Percentiles rank a stretch among this genome's conserved stretches.
These are phyloP conservation scores for Bellardia pandia DNA, from an alignment of 2,888 invertebrate species.

Conservation along the genomic window DNA sequence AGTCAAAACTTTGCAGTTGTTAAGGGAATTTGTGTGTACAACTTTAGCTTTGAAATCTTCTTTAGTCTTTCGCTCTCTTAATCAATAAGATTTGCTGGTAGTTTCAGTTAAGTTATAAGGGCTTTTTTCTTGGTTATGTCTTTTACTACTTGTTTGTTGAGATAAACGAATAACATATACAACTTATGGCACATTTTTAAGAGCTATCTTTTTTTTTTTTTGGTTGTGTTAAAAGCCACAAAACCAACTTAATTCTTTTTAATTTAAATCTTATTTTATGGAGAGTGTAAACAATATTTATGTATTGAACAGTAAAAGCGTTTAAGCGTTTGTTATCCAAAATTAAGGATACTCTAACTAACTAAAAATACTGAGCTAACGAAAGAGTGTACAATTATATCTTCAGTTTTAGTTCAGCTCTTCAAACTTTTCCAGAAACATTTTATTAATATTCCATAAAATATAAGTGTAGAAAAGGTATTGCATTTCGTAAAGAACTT, in stretches of 20 bases:
- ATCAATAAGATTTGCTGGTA: slow-evolving; percentile 71
- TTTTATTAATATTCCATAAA: too few species aligned
- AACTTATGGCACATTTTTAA: neutral
- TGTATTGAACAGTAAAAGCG: neutral
- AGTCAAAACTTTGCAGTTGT: slow-evolving; percentile 55
- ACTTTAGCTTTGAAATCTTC: slow-evolving; percentile 54
- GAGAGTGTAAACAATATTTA: neutral
- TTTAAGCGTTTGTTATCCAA: neutral
- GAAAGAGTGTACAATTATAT: too few species aligned
- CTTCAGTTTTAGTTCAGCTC: too few species aligned
- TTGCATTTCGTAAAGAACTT: too few species aligned
- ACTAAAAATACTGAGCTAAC: too few species aligned
- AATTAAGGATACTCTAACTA: too few species aligned
- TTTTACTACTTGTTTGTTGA: neutral
- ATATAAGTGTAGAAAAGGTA: too few species aligned
- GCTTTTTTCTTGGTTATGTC: neutral
- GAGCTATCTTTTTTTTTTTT: neutral
- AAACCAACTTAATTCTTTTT: slow-evolving; percentile 8
- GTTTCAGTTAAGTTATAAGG: slow-evolving; percentile 49
- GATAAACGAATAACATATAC: neutral
- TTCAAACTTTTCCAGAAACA: too few species aligned
- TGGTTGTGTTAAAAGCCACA: neutral
- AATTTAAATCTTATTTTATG: slow-evolving; percentile 16
- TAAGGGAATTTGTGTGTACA: slow-evolving; percentile 49
- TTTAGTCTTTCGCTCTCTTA: slow-evolving; percentile 49